Evolutionary conservation across 1,140 invertebrate genomes (phyloP).

Genomic region (Chrysomallon squamiferum): DNA sequence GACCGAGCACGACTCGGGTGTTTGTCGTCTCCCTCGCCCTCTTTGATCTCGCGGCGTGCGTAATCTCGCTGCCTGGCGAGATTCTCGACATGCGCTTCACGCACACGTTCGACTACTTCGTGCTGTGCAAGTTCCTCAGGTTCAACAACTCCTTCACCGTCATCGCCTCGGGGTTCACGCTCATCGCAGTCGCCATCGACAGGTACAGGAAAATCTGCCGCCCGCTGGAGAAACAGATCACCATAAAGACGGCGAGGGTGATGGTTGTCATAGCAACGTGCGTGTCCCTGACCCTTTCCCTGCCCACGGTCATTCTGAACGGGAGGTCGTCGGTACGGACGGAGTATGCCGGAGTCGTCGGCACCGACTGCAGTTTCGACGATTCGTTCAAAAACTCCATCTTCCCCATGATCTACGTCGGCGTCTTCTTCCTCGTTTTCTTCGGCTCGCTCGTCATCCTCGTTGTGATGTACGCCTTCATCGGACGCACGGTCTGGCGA

Average conservation of each 20-base stretch:
- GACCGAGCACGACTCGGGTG: conserved; percentile 17
- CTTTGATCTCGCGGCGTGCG: conserved; percentile 26
- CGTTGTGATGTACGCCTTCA: conserved; percentile 31
- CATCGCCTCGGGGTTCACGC: conserved; percentile 34
- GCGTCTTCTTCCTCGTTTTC: conserved; percentile 32
- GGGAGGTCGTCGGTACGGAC: too few species aligned
- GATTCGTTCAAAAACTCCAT: conserved; percentile 24
- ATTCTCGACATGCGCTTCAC: conserved; percentile 35
- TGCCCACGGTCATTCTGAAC: not conserved
- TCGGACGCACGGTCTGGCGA: conserved; percentile 26
- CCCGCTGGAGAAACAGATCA: conserved; percentile 38
- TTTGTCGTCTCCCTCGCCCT: conserved; percentile 31
- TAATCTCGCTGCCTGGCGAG: conserved; percentile 34
- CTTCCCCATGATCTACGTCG: conserved; percentile 25
- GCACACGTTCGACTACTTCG: conserved; percentile 31
- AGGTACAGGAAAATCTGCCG: conserved; percentile 40
- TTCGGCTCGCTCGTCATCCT: conserved; percentile 21
- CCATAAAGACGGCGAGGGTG: conserved; percentile 14
- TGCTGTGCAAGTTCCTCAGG: conserved; percentile 41
- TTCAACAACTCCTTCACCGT: conserved; percentile 37
- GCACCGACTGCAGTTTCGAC: conserved; percentile 38
- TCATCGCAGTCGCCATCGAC: conserved; percentile 45
- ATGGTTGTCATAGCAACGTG: not conserved
- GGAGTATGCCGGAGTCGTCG: conserved; percentile 14
- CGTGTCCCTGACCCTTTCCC: not conserved